Evolutionary conservation across 1,140 invertebrate species (phyloP).

Genomic region (Apis florea): DNA sequence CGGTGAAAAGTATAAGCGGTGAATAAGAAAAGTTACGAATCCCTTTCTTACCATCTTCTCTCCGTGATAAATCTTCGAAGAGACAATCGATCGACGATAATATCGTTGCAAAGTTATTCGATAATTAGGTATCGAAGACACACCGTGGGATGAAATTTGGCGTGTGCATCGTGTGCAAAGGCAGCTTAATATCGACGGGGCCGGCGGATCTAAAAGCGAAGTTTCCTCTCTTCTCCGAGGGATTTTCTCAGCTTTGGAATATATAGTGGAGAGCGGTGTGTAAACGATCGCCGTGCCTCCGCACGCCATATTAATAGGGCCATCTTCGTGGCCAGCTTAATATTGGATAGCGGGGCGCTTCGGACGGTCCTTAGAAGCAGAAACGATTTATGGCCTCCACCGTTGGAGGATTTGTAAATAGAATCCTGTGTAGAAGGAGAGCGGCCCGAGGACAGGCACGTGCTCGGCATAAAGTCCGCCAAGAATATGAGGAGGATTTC

Average conservation of each 20-base stretch:
- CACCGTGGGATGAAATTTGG: constrained; percentile 42
- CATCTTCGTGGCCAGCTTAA: constrained; percentile 58
- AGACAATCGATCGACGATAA: background rate
- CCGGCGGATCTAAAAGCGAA: constrained; percentile 52
- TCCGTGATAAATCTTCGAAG: background rate
- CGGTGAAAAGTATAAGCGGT: no score
- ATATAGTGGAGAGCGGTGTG: constrained; percentile 38
- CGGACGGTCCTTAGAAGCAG: constrained; percentile 54
- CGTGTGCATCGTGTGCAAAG: background rate
- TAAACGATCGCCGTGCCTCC: constrained; percentile 53
- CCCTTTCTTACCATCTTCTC: background rate
- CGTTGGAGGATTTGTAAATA: constrained; percentile 64
- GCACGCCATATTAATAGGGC: constrained; percentile 60
- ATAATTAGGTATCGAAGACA: constrained; percentile 46
- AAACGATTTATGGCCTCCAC: constrained; percentile 63
- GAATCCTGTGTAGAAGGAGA: constrained; percentile 48
- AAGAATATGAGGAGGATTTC: constrained; percentile 9
- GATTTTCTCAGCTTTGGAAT: constrained; percentile 63
- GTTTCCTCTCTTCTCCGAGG: constrained; percentile 61
- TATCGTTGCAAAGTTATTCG: background rate
- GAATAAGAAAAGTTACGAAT: no score
- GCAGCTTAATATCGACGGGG: constrained; percentile 54
- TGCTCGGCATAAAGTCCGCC: constrained; percentile 53
- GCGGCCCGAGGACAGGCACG: constrained; percentile 39
- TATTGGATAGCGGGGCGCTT: constrained; percentile 45